Conservation (phyloP, 2,113 vertebrate genomes). For the Calyptommatus sinebrachiatus region DNA sequence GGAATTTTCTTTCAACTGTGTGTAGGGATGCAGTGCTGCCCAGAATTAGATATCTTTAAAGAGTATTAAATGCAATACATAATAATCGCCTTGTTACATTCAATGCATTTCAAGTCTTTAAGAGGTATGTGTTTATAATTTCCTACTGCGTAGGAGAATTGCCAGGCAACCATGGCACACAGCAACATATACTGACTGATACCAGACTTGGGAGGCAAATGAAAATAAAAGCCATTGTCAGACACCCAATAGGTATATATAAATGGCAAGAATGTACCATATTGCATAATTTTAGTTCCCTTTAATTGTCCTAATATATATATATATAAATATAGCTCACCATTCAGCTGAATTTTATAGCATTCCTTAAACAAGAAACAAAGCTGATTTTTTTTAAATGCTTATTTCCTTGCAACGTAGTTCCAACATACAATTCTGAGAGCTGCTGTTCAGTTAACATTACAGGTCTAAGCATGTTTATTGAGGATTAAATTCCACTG, state of each 20-base stretch:
- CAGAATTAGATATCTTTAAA: conserved; percentile 86
- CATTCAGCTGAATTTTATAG: conserved; percentile 57
- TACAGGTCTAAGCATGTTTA: conserved; percentile 7
- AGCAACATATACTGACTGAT: conserved; percentile 67
- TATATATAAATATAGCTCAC: conserved; percentile 43
- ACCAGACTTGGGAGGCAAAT: conserved; percentile 55
- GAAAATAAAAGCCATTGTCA: conserved; percentile 61
- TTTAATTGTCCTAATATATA: conserved; percentile 39
- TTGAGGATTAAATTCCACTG: conserved; percentile 2
- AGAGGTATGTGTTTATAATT: conserved; percentile 86
- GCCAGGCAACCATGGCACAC: conserved; percentile 70
- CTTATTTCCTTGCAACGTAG: conserved; percentile 48
- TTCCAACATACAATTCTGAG: conserved; percentile 37
- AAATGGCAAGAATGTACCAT: conserved; percentile 61
- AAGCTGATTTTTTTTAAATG: conserved; percentile 51
- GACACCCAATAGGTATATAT: conserved; percentile 36
- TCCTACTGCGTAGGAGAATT: conserved; percentile 82
- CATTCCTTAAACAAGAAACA: conserved; percentile 58
- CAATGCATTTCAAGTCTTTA: conserved; percentile 83
- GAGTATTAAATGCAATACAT: conserved; percentile 81
- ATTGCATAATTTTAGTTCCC: conserved; percentile 30
- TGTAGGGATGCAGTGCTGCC: conserved; percentile 85
- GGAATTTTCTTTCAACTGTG: conserved; percentile 82
- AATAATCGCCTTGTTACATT: conserved; percentile 83
- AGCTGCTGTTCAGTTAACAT: conserved; percentile 34